phyloP scores from a whole-genome alignment of 2,113 vertebrate genomes.

The Psilopsiagon aurifrons region DNA sequence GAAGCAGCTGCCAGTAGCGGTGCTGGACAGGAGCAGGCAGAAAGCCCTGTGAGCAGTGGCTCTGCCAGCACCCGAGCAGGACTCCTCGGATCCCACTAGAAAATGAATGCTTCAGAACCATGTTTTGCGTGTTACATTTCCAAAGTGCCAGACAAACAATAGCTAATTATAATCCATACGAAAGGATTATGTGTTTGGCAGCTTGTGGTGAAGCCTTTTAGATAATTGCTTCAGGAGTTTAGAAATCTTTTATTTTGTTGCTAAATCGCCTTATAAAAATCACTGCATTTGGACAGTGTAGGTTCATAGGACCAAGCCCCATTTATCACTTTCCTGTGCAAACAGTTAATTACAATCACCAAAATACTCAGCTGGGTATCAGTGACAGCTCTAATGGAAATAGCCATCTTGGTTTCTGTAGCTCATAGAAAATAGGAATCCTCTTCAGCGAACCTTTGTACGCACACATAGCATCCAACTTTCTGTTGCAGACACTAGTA shows the following conservation, averaged over 20 bases:
- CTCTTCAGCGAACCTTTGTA: background rate
- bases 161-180: background rate
- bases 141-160: background rate
- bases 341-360: background rate
- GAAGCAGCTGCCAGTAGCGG: background rate
- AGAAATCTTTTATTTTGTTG: background rate
- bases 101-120: background rate
- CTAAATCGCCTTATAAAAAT: background rate
- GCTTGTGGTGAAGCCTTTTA: background rate
- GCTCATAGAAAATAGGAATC: background rate
- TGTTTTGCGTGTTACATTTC: background rate
- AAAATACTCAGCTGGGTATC: background rate
- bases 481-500: accelerated
- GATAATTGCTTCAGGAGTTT: background rate
- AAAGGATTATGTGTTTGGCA: conserved; percentile 22
- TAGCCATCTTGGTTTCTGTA: background rate
- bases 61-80: background rate
- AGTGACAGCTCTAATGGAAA: background rate
- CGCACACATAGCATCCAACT: background rate
- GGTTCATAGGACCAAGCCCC: background rate
- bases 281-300: background rate
- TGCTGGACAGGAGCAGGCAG: background rate
- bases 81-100: background rate
- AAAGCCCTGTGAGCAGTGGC: background rate
- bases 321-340: background rate